These are phyloP conservation scores for Cranoglanis bouderius DNA, from an alignment of 2,113 vertebrate species.

Conservation along the genomic window DNA sequence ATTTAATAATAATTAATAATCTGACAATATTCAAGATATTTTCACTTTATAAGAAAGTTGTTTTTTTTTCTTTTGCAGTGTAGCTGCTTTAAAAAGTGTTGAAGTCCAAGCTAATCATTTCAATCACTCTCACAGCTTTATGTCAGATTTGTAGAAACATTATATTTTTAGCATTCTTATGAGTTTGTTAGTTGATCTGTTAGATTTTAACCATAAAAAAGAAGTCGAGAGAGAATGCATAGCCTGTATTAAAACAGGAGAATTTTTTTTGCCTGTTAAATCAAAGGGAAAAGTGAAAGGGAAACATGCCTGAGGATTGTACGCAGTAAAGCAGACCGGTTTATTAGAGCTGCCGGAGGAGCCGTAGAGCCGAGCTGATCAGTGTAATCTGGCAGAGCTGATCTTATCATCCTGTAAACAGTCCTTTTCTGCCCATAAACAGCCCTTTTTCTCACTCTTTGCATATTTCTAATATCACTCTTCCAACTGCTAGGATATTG, in stretches of 20 bases:
- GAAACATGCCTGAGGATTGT: background rate
- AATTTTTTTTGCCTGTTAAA: background rate
- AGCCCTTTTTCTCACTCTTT: background rate
- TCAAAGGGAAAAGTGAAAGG: background rate
- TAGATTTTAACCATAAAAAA: background rate
- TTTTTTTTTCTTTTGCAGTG: background rate
- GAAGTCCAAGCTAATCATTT: background rate
- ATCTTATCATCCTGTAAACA: background rate
- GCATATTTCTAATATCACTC: background rate
- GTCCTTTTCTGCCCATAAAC: background rate
- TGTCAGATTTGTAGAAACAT: background rate
- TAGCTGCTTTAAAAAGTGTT: background rate
- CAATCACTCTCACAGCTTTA: background rate
- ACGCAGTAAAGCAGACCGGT: background rate
- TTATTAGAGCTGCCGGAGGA: background rate
- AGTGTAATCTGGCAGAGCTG: background rate
- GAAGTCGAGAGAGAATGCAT: background rate
- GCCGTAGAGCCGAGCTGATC: background rate
- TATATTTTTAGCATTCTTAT: background rate
- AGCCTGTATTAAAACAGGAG: background rate
- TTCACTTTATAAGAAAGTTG: background rate
- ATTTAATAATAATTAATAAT: too few species aligned
- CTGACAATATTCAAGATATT: background rate
- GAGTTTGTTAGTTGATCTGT: background rate
- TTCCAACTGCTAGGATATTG: slow-evolving; percentile 1